A percentile compares a stretch with the other conserved stretches of the same genome.
These are phyloP conservation scores for Manis pentadactyla DNA, from an alignment of 2,797 vertebrate genomes.

Conservation along the genomic window DNA sequence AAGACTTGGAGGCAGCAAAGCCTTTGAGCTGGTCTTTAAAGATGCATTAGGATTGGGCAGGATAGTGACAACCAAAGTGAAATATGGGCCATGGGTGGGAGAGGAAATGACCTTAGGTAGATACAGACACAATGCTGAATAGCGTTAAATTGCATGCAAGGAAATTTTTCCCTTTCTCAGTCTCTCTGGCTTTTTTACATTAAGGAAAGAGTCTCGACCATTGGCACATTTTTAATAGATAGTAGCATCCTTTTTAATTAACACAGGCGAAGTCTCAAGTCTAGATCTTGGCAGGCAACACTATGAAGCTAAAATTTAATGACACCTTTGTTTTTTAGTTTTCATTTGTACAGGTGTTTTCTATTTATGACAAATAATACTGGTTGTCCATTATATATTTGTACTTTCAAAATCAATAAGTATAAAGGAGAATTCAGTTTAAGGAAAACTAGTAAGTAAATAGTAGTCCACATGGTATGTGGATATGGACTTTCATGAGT, in stretches of 20 bases:
- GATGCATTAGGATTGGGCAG: background rate
- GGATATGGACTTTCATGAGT: background rate
- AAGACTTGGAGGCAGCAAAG: background rate
- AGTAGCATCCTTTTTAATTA: background rate
- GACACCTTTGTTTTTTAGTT: background rate
- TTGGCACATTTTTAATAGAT: background rate
- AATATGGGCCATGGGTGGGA: background rate
- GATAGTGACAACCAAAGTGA: background rate
- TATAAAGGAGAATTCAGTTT: background rate
- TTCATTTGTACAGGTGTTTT: background rate
- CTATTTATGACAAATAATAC: conserved; percentile 1
- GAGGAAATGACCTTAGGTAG: background rate
- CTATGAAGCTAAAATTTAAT: background rate
- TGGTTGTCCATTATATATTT: background rate
- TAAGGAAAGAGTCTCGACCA: background rate
- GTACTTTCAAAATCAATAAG: conserved; percentile 22
- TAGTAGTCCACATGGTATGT: background rate
- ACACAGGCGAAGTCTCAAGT: background rate
- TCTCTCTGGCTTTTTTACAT: background rate
- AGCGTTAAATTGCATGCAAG: background rate
- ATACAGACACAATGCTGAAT: background rate
- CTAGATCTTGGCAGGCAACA: background rate
- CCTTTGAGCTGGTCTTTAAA: background rate
- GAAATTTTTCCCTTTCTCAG: background rate
- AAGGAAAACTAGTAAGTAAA: background rate